Percentiles rank a stretch among this genome's conserved stretches.
These are phyloP conservation scores for Peromyscus californicus DNA, from an alignment of 2,113 vertebrate genomes.

Conservation along the genomic window DNA sequence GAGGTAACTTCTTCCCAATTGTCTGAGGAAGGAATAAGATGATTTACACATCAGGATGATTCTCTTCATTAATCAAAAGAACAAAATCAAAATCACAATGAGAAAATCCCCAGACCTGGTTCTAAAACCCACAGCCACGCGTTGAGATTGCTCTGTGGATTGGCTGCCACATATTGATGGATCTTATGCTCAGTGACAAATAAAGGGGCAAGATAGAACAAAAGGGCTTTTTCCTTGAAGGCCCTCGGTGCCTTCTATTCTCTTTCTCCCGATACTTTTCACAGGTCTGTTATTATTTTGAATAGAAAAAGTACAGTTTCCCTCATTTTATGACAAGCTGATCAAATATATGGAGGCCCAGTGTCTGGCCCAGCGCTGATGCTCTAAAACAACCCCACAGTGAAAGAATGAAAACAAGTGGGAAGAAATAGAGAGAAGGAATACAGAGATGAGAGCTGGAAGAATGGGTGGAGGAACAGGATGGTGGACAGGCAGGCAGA, in stretches of 20 bases:
- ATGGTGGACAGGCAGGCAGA: not conserved
- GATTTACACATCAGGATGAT: conserved; percentile 62
- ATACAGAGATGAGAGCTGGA: not conserved
- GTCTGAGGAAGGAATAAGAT: conserved; percentile 85
- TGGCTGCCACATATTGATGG: not conserved
- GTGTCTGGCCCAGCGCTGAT: not conserved
- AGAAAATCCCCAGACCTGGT: not conserved
- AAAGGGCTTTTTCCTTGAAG: not conserved
- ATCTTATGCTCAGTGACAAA: not conserved
- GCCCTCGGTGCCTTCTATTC: not conserved
- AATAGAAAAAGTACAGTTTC: conserved; percentile 19
- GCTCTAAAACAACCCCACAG: not conserved
- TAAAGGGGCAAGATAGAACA: not conserved
- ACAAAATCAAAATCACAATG: conserved; percentile 44
- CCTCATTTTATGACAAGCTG: conserved; percentile 33
- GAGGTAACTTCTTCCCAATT: conserved; percentile 91
- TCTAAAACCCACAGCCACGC: not conserved
- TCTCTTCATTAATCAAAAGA: conserved; percentile 34
- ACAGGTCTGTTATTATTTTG: conserved; percentile 22
- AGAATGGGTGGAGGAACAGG: not conserved
- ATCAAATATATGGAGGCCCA: not conserved
- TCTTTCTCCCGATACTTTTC: conserved; percentile 25
- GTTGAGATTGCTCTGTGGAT: not conserved
- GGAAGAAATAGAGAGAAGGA: not conserved
- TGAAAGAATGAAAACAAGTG: not conserved